Conservation (phyloP, 1,140 invertebrate species). For the Thereuonema tuberculata region DNA sequence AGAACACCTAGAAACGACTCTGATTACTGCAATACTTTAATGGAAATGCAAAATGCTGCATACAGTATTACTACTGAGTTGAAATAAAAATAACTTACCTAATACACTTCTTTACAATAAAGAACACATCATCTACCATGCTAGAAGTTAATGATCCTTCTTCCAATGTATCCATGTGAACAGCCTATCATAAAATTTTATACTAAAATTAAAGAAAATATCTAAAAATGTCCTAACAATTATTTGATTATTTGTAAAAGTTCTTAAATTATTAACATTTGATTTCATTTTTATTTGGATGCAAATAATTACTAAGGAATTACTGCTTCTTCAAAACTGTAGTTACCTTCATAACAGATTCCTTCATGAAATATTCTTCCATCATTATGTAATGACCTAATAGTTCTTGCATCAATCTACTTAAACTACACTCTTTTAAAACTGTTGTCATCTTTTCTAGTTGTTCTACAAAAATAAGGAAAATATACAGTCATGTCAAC, state of each 20-base stretch:
- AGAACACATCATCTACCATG: conserved; percentile 96
- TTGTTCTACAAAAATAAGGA: conserved; percentile 34
- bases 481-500: too few relatives aligned
- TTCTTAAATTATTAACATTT: too few relatives aligned
- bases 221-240: too few relatives aligned
- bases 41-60: too few relatives aligned
- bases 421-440: conserved; percentile 61
- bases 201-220: too few relatives aligned
- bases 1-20: too few relatives aligned
- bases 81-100: conserved; percentile 51
- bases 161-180: conserved; percentile 63
- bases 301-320: too few relatives aligned
- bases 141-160: conserved; percentile 65
- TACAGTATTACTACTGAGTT: too few relatives aligned
- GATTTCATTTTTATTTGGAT: too few relatives aligned
- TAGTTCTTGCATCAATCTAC: conserved; percentile 73
- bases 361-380: conserved; percentile 91
- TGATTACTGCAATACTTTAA: too few relatives aligned
- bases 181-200: conserved; percentile 39
- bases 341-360: conserved; percentile 71
- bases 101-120: conserved; percentile 91
- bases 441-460: conserved; percentile 47
- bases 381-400: conserved; percentile 79
- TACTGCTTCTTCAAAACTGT: too few relatives aligned
- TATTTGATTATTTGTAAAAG: too few relatives aligned